Conservation (phyloP, 2,113 vertebrate species). For the Cyanistes caeruleus region DNA sequence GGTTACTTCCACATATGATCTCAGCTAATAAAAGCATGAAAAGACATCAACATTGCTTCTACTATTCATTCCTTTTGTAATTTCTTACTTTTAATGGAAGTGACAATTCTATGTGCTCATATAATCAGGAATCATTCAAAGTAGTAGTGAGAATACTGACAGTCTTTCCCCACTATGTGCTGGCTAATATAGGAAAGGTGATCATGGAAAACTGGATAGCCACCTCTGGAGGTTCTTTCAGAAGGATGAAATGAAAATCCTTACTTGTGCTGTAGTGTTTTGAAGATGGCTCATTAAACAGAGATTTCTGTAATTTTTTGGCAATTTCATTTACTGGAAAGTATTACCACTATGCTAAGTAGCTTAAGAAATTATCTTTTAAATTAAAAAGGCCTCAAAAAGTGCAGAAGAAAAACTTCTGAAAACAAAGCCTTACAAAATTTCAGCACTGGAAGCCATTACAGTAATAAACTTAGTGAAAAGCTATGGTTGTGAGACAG, state of each 20-base stretch:
- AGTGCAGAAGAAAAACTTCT: background rate
- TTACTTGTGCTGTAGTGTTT: background rate
- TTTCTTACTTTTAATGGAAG: background rate
- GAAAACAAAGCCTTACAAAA: background rate
- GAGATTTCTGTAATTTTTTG: background rate
- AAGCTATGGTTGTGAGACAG: background rate
- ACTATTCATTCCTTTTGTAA: background rate
- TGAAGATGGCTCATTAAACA: background rate
- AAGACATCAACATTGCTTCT: background rate
- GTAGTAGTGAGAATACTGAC: background rate
- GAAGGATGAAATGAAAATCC: background rate
- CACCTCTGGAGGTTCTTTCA: background rate
- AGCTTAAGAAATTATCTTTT: background rate
- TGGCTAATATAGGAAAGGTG: background rate
- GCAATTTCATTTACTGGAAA: background rate
- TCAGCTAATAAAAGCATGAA: background rate
- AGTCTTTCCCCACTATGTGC: background rate
- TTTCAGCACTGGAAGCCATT: background rate
- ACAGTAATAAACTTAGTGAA: background rate
- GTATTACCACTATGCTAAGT: background rate
- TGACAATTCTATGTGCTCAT: background rate
- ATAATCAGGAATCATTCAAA: background rate
- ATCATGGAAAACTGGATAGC: background rate
- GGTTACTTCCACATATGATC: background rate
- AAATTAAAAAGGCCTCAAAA: background rate